Conservation (phyloP, 2,797 vertebrate species). For the Oreochromis grahami region DNA sequence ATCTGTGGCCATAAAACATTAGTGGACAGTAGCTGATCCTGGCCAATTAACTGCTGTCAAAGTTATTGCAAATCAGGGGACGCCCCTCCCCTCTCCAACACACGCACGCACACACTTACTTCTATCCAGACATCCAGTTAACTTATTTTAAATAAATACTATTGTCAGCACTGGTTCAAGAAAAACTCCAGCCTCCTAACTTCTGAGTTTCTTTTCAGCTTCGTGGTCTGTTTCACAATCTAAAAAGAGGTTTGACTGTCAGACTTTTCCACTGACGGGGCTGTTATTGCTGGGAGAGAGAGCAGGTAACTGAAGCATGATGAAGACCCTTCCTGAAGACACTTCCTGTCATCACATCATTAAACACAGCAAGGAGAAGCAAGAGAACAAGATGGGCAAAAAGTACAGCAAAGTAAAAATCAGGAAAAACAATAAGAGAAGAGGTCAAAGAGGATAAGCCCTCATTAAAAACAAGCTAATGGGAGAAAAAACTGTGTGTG, state of each 20-base stretch:
- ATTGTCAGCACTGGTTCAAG: background rate
- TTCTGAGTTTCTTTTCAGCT: background rate
- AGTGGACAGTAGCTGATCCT: background rate
- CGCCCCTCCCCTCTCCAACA: background rate
- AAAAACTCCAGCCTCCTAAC: background rate
- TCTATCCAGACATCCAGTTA: background rate
- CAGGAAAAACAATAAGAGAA: background rate
- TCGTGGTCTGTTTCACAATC: background rate
- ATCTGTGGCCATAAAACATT: background rate
- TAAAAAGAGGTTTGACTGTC: background rate
- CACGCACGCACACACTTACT: fast-evolving
- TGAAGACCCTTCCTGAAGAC: background rate
- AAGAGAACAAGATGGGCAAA: background rate
- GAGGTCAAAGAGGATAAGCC: background rate
- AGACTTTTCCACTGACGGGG: background rate
- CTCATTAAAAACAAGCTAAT: conserved; percentile 10
- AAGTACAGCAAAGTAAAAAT: background rate
- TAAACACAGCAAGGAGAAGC: background rate
- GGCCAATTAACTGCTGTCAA: background rate
- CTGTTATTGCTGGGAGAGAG: background rate
- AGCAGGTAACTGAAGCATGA: background rate
- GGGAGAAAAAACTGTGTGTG: background rate
- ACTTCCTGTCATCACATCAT: conserved; percentile 26
- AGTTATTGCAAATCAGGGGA: background rate
- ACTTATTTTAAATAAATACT: background rate